Evolutionary conservation across 2,797 vertebrate species (phyloP).

Genomic region (Streptopelia turtur): DNA sequence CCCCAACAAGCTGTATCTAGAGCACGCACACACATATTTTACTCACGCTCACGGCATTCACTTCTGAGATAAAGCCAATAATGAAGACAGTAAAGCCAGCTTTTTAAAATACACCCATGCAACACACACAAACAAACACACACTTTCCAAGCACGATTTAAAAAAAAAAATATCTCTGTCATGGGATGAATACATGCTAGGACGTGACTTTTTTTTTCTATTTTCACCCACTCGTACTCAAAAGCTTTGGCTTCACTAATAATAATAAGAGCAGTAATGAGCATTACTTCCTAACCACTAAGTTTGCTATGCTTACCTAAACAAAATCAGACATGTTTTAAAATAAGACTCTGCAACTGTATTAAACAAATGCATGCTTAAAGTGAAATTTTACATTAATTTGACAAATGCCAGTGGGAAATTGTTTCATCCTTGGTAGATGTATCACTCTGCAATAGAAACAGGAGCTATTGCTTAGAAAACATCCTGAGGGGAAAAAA

Average conservation of each 20-base stretch:
- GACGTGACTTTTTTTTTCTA: neutral
- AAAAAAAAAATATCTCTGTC: neutral
- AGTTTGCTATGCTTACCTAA: neutral
- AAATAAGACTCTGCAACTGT: neutral
- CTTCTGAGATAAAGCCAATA: neutral
- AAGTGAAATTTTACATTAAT: neutral
- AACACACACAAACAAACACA: neutral
- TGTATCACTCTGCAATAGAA: neutral
- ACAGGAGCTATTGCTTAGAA: neutral
- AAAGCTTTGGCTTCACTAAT: neutral
- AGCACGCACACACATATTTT: neutral
- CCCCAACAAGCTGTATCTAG: neutral
- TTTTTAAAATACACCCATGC: neutral
- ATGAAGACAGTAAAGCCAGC: neutral
- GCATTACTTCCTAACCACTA: neutral
- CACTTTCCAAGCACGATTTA: neutral
- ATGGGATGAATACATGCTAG: neutral
- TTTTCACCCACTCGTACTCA: neutral
- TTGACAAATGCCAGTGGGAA: neutral
- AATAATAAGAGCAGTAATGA: conserved; percentile 7
- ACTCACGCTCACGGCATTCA: neutral
- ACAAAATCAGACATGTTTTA: conserved; percentile 18
- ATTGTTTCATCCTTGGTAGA: neutral
- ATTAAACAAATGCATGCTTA: neutral
- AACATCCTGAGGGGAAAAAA: neutral